Percentiles rank a stretch among this genome's conserved stretches.
Evolutionary conservation across 2,113 vertebrate genomes (phyloP).

Genomic region (Hyperoodon ampullatus): DNA sequence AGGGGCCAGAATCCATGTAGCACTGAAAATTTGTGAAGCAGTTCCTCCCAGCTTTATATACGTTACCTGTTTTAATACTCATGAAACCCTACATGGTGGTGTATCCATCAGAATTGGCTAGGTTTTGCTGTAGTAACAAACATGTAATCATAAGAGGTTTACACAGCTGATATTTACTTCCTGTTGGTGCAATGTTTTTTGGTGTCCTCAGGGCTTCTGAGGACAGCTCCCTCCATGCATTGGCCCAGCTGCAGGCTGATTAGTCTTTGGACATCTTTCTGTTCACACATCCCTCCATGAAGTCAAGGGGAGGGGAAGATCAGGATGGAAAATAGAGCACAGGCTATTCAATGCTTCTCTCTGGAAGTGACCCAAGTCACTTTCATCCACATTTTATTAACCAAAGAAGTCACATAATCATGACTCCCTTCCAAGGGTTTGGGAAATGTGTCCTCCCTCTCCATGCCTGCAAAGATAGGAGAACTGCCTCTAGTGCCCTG

Average conservation of each 20-base stretch:
- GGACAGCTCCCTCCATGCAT: neutral
- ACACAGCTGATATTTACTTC: neutral
- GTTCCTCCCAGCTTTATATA: rapidly evolving
- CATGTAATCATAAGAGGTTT: no score
- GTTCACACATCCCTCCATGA: neutral
- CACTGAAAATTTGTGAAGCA: rapidly evolving
- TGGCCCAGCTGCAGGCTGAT: no score
- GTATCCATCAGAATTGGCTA: rapidly evolving
- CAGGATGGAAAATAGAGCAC: rapidly evolving
- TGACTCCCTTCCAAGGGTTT: rapidly evolving
- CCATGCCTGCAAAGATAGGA: no score
- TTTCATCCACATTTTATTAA: neutral
- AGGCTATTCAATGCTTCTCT: rapidly evolving
- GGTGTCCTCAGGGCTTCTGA: no score
- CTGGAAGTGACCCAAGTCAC: neutral
- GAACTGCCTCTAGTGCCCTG: rapidly evolving
- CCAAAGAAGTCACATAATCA: no score
- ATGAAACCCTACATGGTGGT: rapidly evolving
- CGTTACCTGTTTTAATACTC: rapidly evolving
- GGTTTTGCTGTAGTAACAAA: neutral
- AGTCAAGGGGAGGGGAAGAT: neutral
- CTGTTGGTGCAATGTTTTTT: rapidly evolving
- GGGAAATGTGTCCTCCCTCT: rapidly evolving
- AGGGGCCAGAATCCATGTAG: rapidly evolving
- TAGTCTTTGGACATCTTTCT: neutral